These are phyloP conservation scores for Drosophila tsacasi DNA, from an alignment of 1,140 invertebrate species.

Conservation along the genomic window DNA sequence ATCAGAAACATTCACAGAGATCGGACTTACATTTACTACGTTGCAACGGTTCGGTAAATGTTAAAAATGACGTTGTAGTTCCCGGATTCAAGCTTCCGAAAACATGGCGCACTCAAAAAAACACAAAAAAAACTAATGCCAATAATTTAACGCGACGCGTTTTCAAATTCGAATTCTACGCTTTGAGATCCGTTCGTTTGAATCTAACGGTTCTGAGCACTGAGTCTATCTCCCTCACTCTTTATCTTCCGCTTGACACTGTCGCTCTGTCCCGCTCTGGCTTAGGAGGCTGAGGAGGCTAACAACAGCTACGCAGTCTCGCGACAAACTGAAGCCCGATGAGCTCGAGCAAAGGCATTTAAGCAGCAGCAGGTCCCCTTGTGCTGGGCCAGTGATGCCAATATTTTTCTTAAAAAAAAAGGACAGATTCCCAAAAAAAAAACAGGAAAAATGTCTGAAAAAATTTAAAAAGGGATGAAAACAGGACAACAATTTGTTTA, in stretches of 20 bases:
- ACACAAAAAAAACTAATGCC: not conserved
- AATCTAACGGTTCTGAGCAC: constrained; percentile 14
- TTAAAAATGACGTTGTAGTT: not conserved
- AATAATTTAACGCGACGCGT: not conserved
- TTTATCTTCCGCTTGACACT: constrained; percentile 1
- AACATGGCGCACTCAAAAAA: constrained; percentile 16
- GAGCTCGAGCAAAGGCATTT: constrained; percentile 62
- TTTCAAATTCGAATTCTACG: not conserved
- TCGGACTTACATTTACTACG: constrained; percentile 11
- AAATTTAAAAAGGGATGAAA: too few relatives aligned
- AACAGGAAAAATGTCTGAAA: too few relatives aligned
- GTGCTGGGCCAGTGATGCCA: too few relatives aligned
- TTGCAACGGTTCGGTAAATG: not conserved
- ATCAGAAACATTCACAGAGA: constrained; percentile 6
- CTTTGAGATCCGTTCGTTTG: constrained; percentile 8
- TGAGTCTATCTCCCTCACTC: not conserved
- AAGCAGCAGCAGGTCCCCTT: constrained; percentile 44
- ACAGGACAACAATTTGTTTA: too few relatives aligned
- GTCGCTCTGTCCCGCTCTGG: constrained; percentile 11
- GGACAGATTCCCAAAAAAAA: too few relatives aligned
- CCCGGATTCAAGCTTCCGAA: not conserved
- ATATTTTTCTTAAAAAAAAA: too few relatives aligned
- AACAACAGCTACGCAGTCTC: constrained; percentile 74
- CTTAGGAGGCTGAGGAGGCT: constrained; percentile 19
- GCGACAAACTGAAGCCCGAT: constrained; percentile 75